Base-by-base conservation (phyloP, 2,113 vertebrate species). In the Galemys pyrenaicus region DNA sequence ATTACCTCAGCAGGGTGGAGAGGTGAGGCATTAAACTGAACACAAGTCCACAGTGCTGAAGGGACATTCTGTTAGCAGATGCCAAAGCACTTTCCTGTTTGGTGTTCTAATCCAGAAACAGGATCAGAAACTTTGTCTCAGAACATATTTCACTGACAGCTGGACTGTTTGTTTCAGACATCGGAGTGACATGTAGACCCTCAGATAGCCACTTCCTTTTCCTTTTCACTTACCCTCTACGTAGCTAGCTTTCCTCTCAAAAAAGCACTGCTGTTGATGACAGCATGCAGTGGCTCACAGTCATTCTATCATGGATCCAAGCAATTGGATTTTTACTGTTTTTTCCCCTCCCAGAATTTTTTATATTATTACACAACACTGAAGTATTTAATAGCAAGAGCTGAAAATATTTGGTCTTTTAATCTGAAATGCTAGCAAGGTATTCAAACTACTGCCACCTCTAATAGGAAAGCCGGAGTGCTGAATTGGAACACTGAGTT, bases 1-100 rank as follows among this genome's bases (percentile, higher is more conserved):
- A 96, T 91, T 44, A 87, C 93, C 97, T 96, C 1, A 26, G 96
- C 84, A 67, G 94, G 96, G 65, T 16, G 68, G 87, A 79, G 89
- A 82, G 90, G 85, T 80, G 11, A 0, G 85, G 49, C 86, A 82
- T 62, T 92, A 78, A 70, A 83, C n/a, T 9, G 11, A 68, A 71
- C 46, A 83, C 37, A 85, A 88, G 89, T 44, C n/a, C 0, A 12
- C 28, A 56, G 91, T 37, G 51, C 82, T 49, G 32, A 74, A 6
- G n/a, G 22, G 39, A 20, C 0, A 10, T 3, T 87, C 10, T 30
- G 32, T 37, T 39, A 71, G 4, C 58, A 1, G 0, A 6, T 9
- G 24, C 17, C 84, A 62, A 71, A 77, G 37, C 26, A 1, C 39
- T 56, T 68, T 92, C 82, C 68, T 58, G 2, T 9, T 5, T 13